Percentiles rank a stretch among this genome's conserved stretches.
Conservation (phyloP, 2,888 invertebrate genomes). For the Tiphia femorata region DNA sequence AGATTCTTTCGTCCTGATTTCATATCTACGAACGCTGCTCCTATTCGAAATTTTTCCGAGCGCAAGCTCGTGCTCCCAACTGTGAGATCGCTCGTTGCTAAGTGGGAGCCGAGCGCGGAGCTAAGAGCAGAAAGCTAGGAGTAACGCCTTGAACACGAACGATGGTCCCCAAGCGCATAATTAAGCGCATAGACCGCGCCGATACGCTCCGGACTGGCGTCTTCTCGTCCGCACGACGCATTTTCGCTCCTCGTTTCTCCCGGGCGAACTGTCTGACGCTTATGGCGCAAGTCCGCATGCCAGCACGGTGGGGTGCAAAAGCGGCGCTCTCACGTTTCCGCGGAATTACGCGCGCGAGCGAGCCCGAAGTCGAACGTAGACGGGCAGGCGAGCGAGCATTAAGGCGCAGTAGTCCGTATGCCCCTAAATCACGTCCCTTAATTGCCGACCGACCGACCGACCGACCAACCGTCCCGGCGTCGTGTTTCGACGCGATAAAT, state of each 20-base stretch:
- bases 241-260: too few relatives aligned
- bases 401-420: conserved; percentile 27
- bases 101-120: too few relatives aligned
- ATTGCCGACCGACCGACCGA: conserved; percentile 35
- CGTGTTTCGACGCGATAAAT: conserved; percentile 45
- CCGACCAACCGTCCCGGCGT: conserved; percentile 28
- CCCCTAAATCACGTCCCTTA: conserved; percentile 53
- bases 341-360: conserved; percentile 21
- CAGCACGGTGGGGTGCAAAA: conserved; percentile 1
- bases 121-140: too few relatives aligned
- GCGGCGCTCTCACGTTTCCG: conserved; percentile 25
- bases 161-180: too few relatives aligned
- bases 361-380: conserved; percentile 18
- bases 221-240: too few relatives aligned
- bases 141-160: not conserved
- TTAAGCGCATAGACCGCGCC: too few relatives aligned
- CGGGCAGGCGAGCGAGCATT: conserved; percentile 20
- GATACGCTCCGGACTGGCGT: too few relatives aligned
- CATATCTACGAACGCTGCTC: too few relatives aligned
- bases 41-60: too few relatives aligned
- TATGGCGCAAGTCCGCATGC: conserved; percentile 24
- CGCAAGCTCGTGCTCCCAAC: too few relatives aligned
- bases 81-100: not conserved
- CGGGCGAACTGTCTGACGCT: too few relatives aligned
- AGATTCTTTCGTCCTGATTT: too few relatives aligned